These are phyloP conservation scores for Malthinus seriepunctatus DNA, from an alignment of 2,888 invertebrate genomes.

Conservation along the genomic window DNA sequence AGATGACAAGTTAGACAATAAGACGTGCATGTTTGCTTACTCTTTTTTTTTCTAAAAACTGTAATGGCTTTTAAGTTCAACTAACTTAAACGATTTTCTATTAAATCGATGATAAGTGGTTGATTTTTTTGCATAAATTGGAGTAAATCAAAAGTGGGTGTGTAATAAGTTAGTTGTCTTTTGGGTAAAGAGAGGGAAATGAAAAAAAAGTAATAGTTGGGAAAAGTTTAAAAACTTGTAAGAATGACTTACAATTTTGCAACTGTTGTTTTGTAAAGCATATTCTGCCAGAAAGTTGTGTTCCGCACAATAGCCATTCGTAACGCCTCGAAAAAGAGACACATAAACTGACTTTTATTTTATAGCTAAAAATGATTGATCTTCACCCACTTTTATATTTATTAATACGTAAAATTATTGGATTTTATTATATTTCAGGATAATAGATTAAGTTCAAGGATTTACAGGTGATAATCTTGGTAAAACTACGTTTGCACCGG, in stretches of 20 bases:
- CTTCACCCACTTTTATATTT: neutral
- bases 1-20: neutral
- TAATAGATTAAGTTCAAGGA: conserved; percentile 34
- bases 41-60: neutral
- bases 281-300: conserved; percentile 2
- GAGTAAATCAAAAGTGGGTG: neutral
- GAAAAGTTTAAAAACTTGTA: neutral
- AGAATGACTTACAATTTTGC: neutral
- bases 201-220: conserved; percentile 1
- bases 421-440: neutral
- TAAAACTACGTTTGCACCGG: conserved; percentile 34
- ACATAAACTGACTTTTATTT: neutral
- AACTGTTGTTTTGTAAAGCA: conserved; percentile 1
- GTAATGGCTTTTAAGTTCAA: neutral
- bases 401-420: neutral
- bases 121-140: conserved; percentile 1
- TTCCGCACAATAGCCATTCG: neutral
- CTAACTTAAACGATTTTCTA: neutral
- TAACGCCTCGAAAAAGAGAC: neutral
- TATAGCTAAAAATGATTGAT: neutral
- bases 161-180: neutral
- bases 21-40: neutral
- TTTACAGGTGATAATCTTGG: conserved; percentile 38
- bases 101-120: neutral
- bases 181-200: too few relatives aligned